These are phyloP conservation scores for Carabus problematicus DNA, from an alignment of 2,888 invertebrate genomes.

Conservation along the genomic window DNA sequence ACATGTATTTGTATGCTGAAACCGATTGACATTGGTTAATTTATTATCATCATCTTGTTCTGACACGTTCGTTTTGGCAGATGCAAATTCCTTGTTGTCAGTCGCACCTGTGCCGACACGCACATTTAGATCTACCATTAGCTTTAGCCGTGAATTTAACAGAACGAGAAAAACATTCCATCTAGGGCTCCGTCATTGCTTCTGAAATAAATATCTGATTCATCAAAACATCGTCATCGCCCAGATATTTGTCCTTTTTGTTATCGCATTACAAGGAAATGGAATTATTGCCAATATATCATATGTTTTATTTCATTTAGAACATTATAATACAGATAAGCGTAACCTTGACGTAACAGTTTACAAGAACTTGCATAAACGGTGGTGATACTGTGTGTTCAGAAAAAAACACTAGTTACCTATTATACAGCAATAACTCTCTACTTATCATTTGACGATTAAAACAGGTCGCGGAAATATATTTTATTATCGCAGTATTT, in stretches of 20 bases:
- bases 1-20: conserved; percentile 26
- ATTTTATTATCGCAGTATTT: too few species aligned
- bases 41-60: conserved; percentile 32
- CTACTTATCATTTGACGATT: too few species aligned
- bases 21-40: conserved; percentile 27
- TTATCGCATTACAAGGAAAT: conserved; percentile 18
- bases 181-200: conserved; percentile 15
- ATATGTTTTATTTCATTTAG: too few species aligned
- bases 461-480: too few species aligned
- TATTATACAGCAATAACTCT: too few species aligned
- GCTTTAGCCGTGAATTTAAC: not conserved
- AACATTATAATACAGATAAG: too few species aligned
- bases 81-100: conserved; percentile 34
- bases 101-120: conserved; percentile 25
- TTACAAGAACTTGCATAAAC: too few species aligned
- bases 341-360: too few species aligned
- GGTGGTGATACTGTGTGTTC: too few species aligned
- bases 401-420: too few species aligned
- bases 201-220: conserved; percentile 34
- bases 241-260: conserved; percentile 24
- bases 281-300: not conserved
- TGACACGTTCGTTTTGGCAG: not conserved
- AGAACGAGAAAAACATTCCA: conserved; percentile 27
- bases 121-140: too few species aligned
- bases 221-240: conserved; percentile 31